Base-by-base conservation (phyloP, 2,113 vertebrate genomes). In the Stegastes partitus region DNA sequence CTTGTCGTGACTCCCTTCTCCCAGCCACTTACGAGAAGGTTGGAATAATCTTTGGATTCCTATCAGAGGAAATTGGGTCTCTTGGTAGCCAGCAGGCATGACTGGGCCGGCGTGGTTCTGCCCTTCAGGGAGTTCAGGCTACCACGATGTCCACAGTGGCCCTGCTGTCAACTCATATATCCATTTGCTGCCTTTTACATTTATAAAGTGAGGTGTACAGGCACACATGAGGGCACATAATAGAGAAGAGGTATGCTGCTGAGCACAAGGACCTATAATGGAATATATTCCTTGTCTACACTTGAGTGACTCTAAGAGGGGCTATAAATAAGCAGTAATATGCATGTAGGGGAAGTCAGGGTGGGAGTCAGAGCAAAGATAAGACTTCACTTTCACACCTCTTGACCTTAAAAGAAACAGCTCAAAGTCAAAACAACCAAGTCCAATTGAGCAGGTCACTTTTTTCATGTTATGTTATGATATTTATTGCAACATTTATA, bases 251-350 rank as follows among this genome's bases (percentile, higher is more conserved):
- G 8, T 28, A 51, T 73, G 57, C 50, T 26, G 77, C 49, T 1
- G n/a, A 74, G 83, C 45, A 34, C 58, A 55, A 75, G 54, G 57
- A 5, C 39, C 53, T 55, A 34, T 74, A 70, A 84, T 81, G 77
- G 74, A 53, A 78, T 67, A 39, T 55, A 77, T 81, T 77, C 23
- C 23, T 62, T 50, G 77, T 83, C 55, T 51, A 77, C 72, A 68
- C 84, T 68, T 26, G 4, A 79, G 62, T 73, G 80, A 59, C 23
- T 68, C 51, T 61, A 53, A 77, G 80, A 73, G 68, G 23, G 72
- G 62, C 68, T 61, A 73, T 80, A 77, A 80, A 83, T 69, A 83
- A 77, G 58, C 26, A 68, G 80, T 44, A 55, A 72, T 80, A 79
- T 77, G 68, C 39, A 73, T 65, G 68, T 68, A 26, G 37, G 72